Percentiles rank a stretch among this genome's conserved stretches.
phyloP scores from a whole-genome alignment of 2,888 invertebrate genomes.

The Drosophila ezoana region DNA sequence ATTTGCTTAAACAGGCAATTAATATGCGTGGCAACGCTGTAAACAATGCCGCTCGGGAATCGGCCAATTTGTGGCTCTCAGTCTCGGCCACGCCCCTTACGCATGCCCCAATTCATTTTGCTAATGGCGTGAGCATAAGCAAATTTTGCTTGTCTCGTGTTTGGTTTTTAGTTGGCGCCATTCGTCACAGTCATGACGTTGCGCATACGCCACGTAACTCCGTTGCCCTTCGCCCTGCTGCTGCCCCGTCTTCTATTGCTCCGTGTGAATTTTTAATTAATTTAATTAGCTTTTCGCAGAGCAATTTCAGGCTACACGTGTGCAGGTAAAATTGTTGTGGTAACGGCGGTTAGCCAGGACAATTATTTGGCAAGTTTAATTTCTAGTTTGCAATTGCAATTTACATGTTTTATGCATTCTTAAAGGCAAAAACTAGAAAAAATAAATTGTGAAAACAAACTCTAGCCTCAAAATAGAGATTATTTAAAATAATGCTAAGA shows the following conservation, averaged over 20 bases:
- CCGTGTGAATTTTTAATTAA: constrained; percentile 35
- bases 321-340: constrained; percentile 4
- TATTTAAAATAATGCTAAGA: no score
- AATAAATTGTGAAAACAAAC: no score
- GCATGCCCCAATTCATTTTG: constrained; percentile 22
- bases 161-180: constrained; percentile 16
- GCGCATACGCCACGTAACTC: constrained; percentile 22
- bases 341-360: no score
- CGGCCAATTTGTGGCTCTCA: constrained; percentile 22
- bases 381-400: no score
- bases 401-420: no score
- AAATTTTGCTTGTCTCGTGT: constrained; percentile 23
- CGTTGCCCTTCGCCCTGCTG: neutral
- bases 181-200: constrained; percentile 38
- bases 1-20: constrained; percentile 76
- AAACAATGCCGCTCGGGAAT: constrained; percentile 61
- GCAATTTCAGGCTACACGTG: neutral
- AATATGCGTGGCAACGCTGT: constrained; percentile 73
- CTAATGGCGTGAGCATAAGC: constrained; percentile 59
- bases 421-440: no score
- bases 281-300: constrained; percentile 43
- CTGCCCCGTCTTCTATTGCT: neutral
- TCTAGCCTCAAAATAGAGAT: no score
- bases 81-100: neutral
- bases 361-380: no score